A percentile compares a stretch with the other conserved stretches of the same genome.
Conservation (phyloP, 2,888 invertebrate genomes). For the Melipona beecheii region DNA sequence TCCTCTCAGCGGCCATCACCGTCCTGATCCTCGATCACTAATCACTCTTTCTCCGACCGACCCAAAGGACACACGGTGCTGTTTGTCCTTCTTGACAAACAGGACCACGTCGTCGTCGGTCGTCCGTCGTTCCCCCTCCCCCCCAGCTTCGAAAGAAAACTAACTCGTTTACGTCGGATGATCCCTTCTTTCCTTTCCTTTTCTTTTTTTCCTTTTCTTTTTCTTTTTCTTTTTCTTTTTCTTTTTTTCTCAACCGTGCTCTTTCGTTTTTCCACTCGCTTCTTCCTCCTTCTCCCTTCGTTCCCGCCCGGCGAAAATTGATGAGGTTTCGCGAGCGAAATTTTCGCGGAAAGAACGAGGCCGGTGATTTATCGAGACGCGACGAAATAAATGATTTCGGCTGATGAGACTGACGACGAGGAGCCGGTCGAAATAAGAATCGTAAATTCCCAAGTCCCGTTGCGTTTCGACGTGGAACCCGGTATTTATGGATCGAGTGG, state of each 20-base stretch:
- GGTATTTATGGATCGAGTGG: background rate
- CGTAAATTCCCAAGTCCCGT: background rate
- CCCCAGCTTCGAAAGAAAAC: constrained; percentile 11
- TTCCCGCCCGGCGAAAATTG: constrained; percentile 28
- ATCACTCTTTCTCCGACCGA: constrained; percentile 33
- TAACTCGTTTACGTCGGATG: constrained; percentile 46
- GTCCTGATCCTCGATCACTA: constrained; percentile 36
- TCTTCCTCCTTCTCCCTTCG: background rate
- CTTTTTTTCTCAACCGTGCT: background rate
- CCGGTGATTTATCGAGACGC: constrained; percentile 41
- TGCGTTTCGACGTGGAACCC: background rate
- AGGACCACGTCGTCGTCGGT: constrained; percentile 8
- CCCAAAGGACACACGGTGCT: constrained; percentile 9
- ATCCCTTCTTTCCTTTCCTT: background rate
- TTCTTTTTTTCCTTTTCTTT: too few species aligned
- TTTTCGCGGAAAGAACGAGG: constrained; percentile 23
- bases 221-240: too few species aligned
- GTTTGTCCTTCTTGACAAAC: constrained; percentile 35
- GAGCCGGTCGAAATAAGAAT: background rate
- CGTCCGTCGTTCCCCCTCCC: background rate
- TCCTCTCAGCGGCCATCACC: background rate
- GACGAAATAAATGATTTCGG: constrained; percentile 43
- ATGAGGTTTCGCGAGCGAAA: constrained; percentile 45
- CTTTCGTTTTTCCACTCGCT: too few species aligned
- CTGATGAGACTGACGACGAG: constrained; percentile 30